Evolutionary conservation across 2,113 vertebrate genomes (phyloP), one percentile per base, ranked within the genome.

Genomic region (Coptodon rendalli): DNA sequence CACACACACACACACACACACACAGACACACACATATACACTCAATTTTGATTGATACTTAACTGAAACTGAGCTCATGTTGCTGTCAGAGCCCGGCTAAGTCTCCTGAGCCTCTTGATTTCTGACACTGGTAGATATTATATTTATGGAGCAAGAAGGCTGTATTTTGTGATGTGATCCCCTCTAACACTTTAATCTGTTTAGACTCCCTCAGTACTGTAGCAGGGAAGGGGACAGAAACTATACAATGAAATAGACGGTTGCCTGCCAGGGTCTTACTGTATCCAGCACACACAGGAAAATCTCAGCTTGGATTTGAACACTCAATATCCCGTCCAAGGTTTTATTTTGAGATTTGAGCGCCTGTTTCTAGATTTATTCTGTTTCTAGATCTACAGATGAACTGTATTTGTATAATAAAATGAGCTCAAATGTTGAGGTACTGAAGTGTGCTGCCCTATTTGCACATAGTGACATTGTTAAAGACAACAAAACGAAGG

Each of bases 121-220:
- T 96, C 89, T 93, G 93, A 94, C 92, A 95, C 94, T 86, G 76
- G 94, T 95, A 96, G 94, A 96, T 95, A 95, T 95, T 93, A 94
- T 96, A 89, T 96, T 95, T 94, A 91, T 29, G 57, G 88, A 93
- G 91, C 87, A 89, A 36, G 86, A 85, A 89, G 68, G 52, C 84
- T 89, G 86, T 88, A 92, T 94, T 95, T 93, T 94, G 87, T 93
- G 89, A 96, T 95, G 94, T 96, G 96, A 96, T 92, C 96, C 95
- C 87, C 83, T 89, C 92, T 95, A 95, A 96, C 95, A 94, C 90
- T 95, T 95, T 94, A 93, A 97, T 97, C 96, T 96, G 95, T 96
- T 96, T 96, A 96, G 94, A 95, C 95, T 94, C 93, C 90, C 90
- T 92, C 95, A 92, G 82, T 93, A 81, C 94, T 95, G 93, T 86